Evolutionary conservation across 2,888 invertebrate species (phyloP), one percentile per base, ranked within the genome.

Genomic region (Cataglyphis albicans): DNA sequence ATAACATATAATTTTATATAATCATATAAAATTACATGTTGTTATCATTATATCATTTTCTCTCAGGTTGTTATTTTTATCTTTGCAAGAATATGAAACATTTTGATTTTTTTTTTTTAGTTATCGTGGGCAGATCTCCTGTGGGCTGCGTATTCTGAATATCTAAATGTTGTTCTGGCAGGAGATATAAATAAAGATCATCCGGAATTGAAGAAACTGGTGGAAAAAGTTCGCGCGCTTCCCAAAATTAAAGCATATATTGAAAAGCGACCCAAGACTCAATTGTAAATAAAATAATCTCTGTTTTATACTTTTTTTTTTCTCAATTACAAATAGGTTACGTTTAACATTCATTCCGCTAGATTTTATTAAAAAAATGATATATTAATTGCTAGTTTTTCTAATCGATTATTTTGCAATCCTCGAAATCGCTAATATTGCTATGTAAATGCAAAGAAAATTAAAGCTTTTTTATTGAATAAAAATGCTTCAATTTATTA

Each of bases 91-190:
- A 25, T 1, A 32, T 21, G 3, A 41, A 32, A 21, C 1, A 25
- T 59, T 44, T 41, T 9, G 44, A 4, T 63, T 55, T 21, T 21
- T 67, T 61, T 55, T 21, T 68, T 78, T 32, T 38, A 78, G 78
- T n/a, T 78, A 4, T 95, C 95, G 0, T 95, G 95, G 95, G 95
- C 92, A 0, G 95, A 95, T 83, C 92, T 95, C 70, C 55, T 94
- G 18, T 94, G 95, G 81, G 90, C 95, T 0, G 95, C 95, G 0
- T 86, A 94, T 65, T 91, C 87, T 48, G 94, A 95, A 5, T 94
- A 94, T 84, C 21, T 95, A 55, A 93, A 93, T 44, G 72, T 78
- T 18, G 78, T 92, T 0, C 5, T 93, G 29, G 91, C 81, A 0
- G 75, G 87, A 1, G 93, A 95, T 55, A 80, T 95, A 0, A 95